Base-by-base conservation (phyloP, 2,113 vertebrate genomes). In the Candoia aspera region DNA sequence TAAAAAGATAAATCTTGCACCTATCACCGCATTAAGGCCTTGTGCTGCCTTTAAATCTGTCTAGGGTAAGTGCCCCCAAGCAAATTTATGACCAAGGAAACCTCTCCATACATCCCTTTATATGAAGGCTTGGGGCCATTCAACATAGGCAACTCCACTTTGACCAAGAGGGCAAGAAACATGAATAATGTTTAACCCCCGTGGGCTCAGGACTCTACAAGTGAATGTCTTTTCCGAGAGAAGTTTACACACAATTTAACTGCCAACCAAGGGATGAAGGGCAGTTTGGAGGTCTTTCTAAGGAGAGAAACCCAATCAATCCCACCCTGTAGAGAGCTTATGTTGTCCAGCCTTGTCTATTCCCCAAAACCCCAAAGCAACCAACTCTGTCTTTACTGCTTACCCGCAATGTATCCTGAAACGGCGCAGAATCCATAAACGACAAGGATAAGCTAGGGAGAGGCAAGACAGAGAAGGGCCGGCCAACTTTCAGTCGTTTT, bases 401-500 rank as follows among this genome's bases (percentile, higher is more conserved):
- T 15, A 68, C 93, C 90, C 10, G 8, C n/a, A 29, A 58, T 8
- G 46, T 17, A 8, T 84, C 46, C 19, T n/a, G 57, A 24, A 8
- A 23, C 0, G 68, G 8, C 1, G 68, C 33, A 19, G 29, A 49
- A 83, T 57, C 88, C 2, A 24, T 23, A n/a, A 58, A 73, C 3
- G 23, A 24, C 9, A 19, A 33, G 19, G 58, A 29, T 5, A 86
- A 73, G 17, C 1, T 26, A 13, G 59, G 49, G 6, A 84, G 53
- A 37, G 58, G 57, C 15, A 87, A 42, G 26, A 91, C 26, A 9
- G 46, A 85, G 29, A 91, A 93, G 37, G 92, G 92, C 49, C 59
- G 59, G 37, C 90, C 88, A 1, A 91, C 49, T 55, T 93, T 93
- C 55, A 90, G 55, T 8, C 60, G 73, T 33, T 93, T 94, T 8